Evolutionary conservation across 1,140 invertebrate genomes (phyloP), one percentile per base, ranked within the genome.

Genomic region (Drosophila yakuba): DNA sequence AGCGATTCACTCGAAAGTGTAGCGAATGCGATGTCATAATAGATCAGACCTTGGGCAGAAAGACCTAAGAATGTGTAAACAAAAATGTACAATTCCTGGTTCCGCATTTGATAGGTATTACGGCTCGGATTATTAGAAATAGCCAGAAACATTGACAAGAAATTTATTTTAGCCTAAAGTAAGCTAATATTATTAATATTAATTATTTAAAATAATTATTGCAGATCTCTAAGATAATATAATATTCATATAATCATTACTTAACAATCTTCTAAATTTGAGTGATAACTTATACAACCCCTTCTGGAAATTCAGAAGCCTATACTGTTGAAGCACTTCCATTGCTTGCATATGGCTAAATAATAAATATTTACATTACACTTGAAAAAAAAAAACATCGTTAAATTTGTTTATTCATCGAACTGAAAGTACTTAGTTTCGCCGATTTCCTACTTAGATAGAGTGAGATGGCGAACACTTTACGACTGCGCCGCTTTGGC

Each of bases 361-460:
- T 36, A 48, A 23, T 52, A 77, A 88, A 88, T 88, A 80, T 88
- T 88, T 80, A 66, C 76, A 55, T 57, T 78, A 71, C 76, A 83
- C 83, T 88, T 84, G 68, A 71, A 80, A 74, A 83, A 17, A 17
- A 17, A 77, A 89, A 77, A 84, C 80, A 84, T 78, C 80, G 80
- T 84, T 74, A 84, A 89, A 80, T 88, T 79, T 89, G 84, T 89
- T 88, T 84, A 84, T 74, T 78, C 68, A 89, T 80, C 20, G 20
- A 20, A 20, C 20, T 59, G 72, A 79, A 86, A 83, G 72, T 88
- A 88, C 82, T 82, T 76, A 81, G 85, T 61, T 72, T 67, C 83
- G 71, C 69, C 66, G 71, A 88, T 88, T 86, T 86, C 82, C 82
- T 86, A 82, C 59, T 79, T 79, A 68, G 64, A 38, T 6, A 45